Conservation (phyloP, 2,888 invertebrate species). For the Tetropium fuscum region DNA sequence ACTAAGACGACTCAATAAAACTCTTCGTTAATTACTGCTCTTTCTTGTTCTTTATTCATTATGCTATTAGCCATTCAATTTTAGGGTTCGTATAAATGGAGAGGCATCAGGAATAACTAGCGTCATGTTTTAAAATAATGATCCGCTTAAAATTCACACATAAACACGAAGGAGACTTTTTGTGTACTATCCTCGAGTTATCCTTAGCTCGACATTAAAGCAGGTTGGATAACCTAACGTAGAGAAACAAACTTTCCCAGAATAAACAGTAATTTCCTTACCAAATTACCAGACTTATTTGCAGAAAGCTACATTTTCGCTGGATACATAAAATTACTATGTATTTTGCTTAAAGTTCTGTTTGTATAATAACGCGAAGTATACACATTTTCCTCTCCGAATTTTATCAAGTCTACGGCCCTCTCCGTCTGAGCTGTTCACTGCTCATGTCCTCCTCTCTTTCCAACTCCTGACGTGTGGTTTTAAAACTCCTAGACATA, state of each 20-base stretch:
- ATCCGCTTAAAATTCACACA: not conserved
- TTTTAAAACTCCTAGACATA: slow-evolving; percentile 48
- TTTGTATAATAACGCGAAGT: slow-evolving; percentile 59
- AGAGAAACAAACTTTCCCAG: slow-evolving; percentile 61
- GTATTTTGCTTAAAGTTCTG: slow-evolving; percentile 64
- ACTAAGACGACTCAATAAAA: too few species aligned
- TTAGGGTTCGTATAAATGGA: not conserved
- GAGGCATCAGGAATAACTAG: not conserved
- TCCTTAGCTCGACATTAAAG: slow-evolving; percentile 50
- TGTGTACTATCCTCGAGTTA: slow-evolving; percentile 46
- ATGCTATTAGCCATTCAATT: too few species aligned
- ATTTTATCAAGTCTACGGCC: slow-evolving; percentile 53
- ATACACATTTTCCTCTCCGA: slow-evolving; percentile 55
- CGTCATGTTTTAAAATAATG: not conserved
- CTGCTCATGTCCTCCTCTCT: slow-evolving; percentile 9
- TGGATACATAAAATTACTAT: slow-evolving; percentile 66
- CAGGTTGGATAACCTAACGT: slow-evolving; percentile 57
- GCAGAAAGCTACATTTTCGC: slow-evolving; percentile 65
- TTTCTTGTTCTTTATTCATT: too few species aligned
- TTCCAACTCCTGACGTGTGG: slow-evolving; percentile 49
- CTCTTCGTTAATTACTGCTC: too few species aligned
- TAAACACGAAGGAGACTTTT: slow-evolving; percentile 30
- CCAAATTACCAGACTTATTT: slow-evolving; percentile 66
- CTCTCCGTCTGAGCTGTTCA: slow-evolving; percentile 41
- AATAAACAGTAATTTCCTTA: slow-evolving; percentile 67